Conservation (phyloP, 2,797 vertebrate species). For the Sphaeramia orbicularis region DNA sequence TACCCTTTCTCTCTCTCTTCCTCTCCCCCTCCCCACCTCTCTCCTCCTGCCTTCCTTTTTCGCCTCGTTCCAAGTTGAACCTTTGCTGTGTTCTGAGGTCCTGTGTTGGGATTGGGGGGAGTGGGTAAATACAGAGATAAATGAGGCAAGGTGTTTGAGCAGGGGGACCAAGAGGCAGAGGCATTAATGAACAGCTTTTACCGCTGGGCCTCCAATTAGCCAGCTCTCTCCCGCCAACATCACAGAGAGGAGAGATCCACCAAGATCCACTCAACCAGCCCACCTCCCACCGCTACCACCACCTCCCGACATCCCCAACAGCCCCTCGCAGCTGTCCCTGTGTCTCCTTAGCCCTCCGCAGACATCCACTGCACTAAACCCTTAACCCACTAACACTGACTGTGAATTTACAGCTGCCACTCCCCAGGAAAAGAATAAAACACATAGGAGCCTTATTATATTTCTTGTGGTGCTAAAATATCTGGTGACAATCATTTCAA, state of each 20-base stretch:
- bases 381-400: neutral
- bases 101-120: conserved; percentile 63
- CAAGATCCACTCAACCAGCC: conserved; percentile 52
- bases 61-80: conserved; percentile 63
- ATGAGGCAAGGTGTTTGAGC: conserved; percentile 81
- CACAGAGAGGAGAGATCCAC: conserved; percentile 71
- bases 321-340: conserved; percentile 40
- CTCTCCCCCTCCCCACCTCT: conserved; percentile 40
- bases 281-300: neutral
- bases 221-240: conserved; percentile 69
- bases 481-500: too few relatives aligned
- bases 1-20: conserved; percentile 71
- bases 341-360: conserved; percentile 18
- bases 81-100: conserved; percentile 70
- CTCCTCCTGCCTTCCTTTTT: conserved; percentile 41
- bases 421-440: too few relatives aligned
- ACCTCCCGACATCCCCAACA: conserved; percentile 4
- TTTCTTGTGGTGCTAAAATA: too few relatives aligned
- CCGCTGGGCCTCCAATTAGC: conserved; percentile 84
- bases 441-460: too few relatives aligned
- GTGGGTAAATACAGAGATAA: conserved; percentile 81
- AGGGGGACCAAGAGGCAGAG: conserved; percentile 72
- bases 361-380: conserved; percentile 12
- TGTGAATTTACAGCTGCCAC: conserved; percentile 13
- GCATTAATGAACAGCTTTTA: conserved; percentile 85